Conservation (phyloP, 2,797 vertebrate genomes). For the Sebastes kiyomatsui region DNA sequence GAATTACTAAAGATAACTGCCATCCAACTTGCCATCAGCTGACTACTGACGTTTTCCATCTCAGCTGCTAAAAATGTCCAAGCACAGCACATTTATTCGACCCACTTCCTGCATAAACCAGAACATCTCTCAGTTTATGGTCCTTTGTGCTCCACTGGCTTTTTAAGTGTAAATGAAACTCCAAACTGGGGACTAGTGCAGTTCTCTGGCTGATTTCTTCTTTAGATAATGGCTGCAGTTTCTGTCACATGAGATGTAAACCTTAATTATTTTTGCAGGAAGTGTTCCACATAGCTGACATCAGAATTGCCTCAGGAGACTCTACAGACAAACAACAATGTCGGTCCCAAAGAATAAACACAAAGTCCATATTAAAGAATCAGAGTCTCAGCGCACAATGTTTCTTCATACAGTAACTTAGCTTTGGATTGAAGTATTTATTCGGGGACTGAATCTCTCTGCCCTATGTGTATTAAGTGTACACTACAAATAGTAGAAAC, state of each 20-base stretch:
- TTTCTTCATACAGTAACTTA: neutral
- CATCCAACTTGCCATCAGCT: neutral
- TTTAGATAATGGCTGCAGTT: neutral
- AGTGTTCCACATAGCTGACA: slow-evolving; percentile 2
- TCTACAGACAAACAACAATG: neutral
- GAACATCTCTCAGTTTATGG: neutral
- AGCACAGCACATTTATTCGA: neutral
- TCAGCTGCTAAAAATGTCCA: neutral
- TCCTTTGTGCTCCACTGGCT: neutral
- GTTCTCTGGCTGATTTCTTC: neutral
- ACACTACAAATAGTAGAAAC: neutral
- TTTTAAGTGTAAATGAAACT: slow-evolving; percentile 28
- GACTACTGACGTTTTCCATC: neutral
- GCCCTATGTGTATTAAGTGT: neutral
- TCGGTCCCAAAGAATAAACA: slow-evolving; percentile 1
- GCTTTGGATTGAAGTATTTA: neutral
- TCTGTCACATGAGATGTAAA: slow-evolving; percentile 9
- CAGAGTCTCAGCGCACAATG: neutral
- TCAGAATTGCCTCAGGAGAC: neutral
- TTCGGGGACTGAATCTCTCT: neutral
- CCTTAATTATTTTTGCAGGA: slow-evolving; percentile 18
- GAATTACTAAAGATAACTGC: neutral
- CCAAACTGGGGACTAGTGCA: neutral
- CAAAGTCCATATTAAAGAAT: neutral
- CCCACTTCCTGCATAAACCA: neutral